Evolutionary conservation across 2,888 invertebrate species (phyloP).

Genomic region (Criorhina ranunculi): DNA sequence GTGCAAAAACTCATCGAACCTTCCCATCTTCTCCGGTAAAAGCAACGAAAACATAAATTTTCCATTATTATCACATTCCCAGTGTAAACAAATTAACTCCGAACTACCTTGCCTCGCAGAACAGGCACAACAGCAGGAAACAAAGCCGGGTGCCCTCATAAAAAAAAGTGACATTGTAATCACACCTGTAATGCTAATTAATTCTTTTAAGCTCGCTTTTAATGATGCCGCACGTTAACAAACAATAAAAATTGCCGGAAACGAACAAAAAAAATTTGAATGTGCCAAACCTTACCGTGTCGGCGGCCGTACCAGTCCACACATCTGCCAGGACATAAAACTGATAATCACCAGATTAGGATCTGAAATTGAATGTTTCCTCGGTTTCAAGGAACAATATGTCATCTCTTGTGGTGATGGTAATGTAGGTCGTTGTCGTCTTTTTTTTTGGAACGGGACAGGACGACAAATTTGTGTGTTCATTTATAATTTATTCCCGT

Average conservation of each 20-base stretch:
- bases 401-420: slow-evolving; percentile 21
- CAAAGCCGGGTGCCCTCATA: slow-evolving; percentile 15
- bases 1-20: background rate
- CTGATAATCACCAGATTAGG: slow-evolving; percentile 68
- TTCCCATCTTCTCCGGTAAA: background rate
- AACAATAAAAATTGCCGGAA: slow-evolving; percentile 46
- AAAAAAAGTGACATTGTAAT: slow-evolving; percentile 47
- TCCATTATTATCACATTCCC: slow-evolving; percentile 21
- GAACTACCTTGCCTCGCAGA: background rate
- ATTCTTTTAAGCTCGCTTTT: slow-evolving; percentile 50
- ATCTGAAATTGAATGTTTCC: slow-evolving; percentile 33
- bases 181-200: slow-evolving; percentile 67
- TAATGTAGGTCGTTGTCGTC: background rate
- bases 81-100: slow-evolving; percentile 9
- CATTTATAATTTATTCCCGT: slow-evolving; percentile 66
- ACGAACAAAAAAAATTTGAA: slow-evolving; percentile 53
- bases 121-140: background rate
- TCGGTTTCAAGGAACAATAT: slow-evolving; percentile 28
- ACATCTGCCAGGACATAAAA: slow-evolving; percentile 64
- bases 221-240: slow-evolving; percentile 51
- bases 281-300: background rate
- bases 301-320: slow-evolving; percentile 18
- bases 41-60: slow-evolving; percentile 5
- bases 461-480: slow-evolving; percentile 47
- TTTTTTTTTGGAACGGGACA: background rate